Evolutionary conservation across 2,113 vertebrate genomes (phyloP).

Genomic region (Vanacampus margaritifer): DNA sequence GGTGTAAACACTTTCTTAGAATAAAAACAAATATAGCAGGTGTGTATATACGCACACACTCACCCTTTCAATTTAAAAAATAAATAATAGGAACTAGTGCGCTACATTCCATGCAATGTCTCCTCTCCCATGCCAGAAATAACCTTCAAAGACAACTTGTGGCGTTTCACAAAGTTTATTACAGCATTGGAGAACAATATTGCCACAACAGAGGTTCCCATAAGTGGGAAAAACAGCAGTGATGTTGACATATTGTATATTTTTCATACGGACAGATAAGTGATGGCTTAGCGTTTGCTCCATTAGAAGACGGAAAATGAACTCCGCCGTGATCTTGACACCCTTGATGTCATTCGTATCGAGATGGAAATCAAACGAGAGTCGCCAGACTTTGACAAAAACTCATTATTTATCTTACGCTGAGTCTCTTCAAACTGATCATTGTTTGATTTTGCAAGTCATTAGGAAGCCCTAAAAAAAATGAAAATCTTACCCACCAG

Average conservation of each 20-base stretch:
- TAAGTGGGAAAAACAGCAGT: background rate
- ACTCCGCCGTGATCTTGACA: background rate
- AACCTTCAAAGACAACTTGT: too few relatives aligned
- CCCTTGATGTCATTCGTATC: background rate
- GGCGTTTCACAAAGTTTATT: background rate
- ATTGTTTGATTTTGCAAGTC: background rate
- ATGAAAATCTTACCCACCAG: too few relatives aligned
- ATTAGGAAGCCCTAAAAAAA: background rate
- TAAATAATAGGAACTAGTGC: too few relatives aligned
- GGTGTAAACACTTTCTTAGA: too few relatives aligned
- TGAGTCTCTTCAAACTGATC: background rate
- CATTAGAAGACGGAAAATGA: background rate
- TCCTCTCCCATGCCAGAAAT: too few relatives aligned
- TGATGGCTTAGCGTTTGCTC: background rate
- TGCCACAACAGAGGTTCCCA: background rate
- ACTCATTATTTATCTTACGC: too few relatives aligned
- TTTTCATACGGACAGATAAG: background rate
- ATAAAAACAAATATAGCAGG: too few relatives aligned
- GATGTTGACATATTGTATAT: slow-evolving; percentile 4
- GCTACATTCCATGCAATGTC: too few relatives aligned
- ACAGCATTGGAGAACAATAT: background rate
- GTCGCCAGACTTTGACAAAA: background rate
- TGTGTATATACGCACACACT: too few relatives aligned
- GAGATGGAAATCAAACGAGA: background rate
- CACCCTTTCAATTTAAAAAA: too few relatives aligned